Percentiles rank a stretch among this genome's conserved stretches.
phyloP scores from a whole-genome alignment of 2,888 invertebrate species.

The Didymodactylos carnosus region DNA sequence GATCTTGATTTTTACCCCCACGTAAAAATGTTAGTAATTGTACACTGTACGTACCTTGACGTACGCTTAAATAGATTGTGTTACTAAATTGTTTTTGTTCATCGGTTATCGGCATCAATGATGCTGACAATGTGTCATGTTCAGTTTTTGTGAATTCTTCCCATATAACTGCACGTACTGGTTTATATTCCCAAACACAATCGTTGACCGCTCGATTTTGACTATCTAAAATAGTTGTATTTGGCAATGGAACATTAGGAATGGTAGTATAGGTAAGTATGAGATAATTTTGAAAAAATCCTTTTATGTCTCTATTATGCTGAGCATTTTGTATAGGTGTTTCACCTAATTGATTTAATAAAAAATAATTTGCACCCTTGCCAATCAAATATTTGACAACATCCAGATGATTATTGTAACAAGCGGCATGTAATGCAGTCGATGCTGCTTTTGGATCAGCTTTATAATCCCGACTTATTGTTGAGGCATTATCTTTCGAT shows the following conservation, averaged over 20 bases:
- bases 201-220: not conserved
- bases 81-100: not conserved
- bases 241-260: not conserved
- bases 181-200: not conserved
- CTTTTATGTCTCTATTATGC: not conserved
- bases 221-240: not conserved
- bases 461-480: not conserved
- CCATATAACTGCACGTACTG: not conserved
- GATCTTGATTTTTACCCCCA: too few species aligned
- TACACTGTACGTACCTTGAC: not conserved
- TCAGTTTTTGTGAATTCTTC: not conserved
- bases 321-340: not conserved
- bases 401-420: not conserved
- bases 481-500: not conserved
- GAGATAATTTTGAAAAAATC: not conserved
- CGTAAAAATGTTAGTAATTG: not conserved
- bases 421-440: not conserved
- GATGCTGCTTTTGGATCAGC: not conserved
- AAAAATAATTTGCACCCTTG: not conserved
- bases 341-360: not conserved
- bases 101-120: not conserved
- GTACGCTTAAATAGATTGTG: not conserved
- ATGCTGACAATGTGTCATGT: not conserved
- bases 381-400: not conserved
- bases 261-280: not conserved